These are phyloP conservation scores for Rhinoderma darwinii DNA, from an alignment of 2,113 vertebrate genomes.

Conservation along the genomic window DNA sequence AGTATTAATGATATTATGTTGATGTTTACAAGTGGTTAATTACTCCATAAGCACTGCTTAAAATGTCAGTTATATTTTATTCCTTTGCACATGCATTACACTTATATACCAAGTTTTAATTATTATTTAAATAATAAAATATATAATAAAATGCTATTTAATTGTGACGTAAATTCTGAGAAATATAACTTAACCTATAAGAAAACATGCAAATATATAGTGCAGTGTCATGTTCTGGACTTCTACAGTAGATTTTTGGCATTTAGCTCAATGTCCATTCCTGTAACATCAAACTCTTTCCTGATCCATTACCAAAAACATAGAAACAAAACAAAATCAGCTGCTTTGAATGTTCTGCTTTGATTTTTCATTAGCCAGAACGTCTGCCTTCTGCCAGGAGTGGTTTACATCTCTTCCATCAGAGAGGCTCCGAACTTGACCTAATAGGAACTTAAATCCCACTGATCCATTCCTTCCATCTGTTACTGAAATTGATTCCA, in stretches of 20 bases:
- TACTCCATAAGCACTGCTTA: too few species aligned
- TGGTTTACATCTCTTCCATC: conserved; percentile 60
- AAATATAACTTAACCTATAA: too few species aligned
- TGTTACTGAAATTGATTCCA: conserved; percentile 60
- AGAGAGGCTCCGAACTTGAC: conserved; percentile 59
- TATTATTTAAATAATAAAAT: not conserved
- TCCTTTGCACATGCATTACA: not conserved
- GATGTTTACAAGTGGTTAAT: too few species aligned
- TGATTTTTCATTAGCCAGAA: conserved; percentile 60
- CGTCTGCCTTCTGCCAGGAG: conserved; percentile 59
- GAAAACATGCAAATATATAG: not conserved
- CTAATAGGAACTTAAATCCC: conserved; percentile 61
- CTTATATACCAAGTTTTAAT: not conserved
- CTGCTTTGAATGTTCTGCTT: conserved; percentile 59
- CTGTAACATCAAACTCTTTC: conserved; percentile 47
- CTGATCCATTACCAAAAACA: conserved; percentile 56
- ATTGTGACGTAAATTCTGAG: not conserved
- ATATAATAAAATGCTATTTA: not conserved
- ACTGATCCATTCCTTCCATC: conserved; percentile 60
- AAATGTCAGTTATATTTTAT: too few species aligned
- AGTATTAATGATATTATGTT: not conserved
- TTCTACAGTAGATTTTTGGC: conserved; percentile 39
- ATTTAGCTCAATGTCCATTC: conserved; percentile 8
- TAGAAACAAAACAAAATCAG: conserved; percentile 58
- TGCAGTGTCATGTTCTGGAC: not conserved